Conservation (phyloP, 2,797 vertebrate species). For the Gymnothorax javanicus region DNA sequence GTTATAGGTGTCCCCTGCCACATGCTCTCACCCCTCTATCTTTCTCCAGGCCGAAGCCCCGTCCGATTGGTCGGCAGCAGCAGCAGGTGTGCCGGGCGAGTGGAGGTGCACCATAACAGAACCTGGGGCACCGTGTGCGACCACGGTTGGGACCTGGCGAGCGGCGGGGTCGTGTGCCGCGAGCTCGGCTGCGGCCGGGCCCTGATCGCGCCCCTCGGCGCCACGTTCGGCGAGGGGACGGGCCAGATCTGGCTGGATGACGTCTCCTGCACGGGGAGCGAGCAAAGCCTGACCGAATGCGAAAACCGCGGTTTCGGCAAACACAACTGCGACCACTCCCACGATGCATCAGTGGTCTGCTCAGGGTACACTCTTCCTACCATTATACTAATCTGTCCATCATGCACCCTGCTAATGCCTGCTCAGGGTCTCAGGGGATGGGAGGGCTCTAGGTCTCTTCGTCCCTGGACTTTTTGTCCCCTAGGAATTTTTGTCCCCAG, state of each 20-base stretch:
- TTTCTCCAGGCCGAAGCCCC: neutral
- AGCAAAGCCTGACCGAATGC: neutral
- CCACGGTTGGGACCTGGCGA: neutral
- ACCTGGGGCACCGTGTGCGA: slow-evolving; percentile 14
- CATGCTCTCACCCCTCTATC: neutral
- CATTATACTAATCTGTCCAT: no score
- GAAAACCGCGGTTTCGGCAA: neutral
- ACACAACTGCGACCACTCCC: neutral
- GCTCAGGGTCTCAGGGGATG: no score
- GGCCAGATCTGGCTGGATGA: slow-evolving; percentile 17
- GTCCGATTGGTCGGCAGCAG: neutral
- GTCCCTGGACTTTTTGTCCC: no score
- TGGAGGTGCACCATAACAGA: slow-evolving; percentile 11
- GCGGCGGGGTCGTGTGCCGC: neutral
- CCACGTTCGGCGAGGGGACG: neutral
- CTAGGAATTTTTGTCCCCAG: no score
- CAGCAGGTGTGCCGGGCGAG: neutral
- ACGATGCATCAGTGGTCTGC: neutral
- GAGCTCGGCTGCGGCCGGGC: slow-evolving; percentile 15
- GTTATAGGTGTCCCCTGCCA: no score
- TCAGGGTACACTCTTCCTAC: neutral
- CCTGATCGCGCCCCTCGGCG: neutral
- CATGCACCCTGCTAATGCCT: no score
- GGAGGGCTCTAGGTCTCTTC: no score
- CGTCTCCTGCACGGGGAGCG: slow-evolving; percentile 2